phyloP scores from a whole-genome alignment of 1,140 invertebrate genomes.

The Ceratoteleas bidentatus region DNA sequence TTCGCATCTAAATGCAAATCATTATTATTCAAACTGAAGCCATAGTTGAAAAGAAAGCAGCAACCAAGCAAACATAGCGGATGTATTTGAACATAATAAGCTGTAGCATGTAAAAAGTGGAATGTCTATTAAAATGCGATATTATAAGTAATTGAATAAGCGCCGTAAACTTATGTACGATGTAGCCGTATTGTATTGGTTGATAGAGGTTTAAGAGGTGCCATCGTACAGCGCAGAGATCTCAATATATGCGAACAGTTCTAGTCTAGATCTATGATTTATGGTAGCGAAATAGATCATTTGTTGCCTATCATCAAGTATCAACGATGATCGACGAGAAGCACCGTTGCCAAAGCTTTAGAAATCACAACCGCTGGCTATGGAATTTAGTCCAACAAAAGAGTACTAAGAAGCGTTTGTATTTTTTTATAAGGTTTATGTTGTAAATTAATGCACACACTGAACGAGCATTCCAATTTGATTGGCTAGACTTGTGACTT shows the following conservation, averaged over 20 bases:
- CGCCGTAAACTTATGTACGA: conserved; percentile 65
- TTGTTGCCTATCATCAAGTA: conserved; percentile 64
- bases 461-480: conserved; percentile 56
- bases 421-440: conserved; percentile 69
- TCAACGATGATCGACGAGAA: conserved; percentile 39
- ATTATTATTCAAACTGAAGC: conserved; percentile 52
- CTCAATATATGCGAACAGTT: conserved; percentile 69
- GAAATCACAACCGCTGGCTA: conserved; percentile 43
- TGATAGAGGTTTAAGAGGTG: conserved; percentile 67
- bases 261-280: conserved; percentile 70
- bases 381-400: conserved; percentile 47
- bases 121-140: conserved; percentile 65
- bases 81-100: conserved; percentile 63
- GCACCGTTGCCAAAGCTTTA: conserved; percentile 63
- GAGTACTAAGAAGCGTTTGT: conserved; percentile 60
- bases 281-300: conserved; percentile 60
- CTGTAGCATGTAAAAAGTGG: conserved; percentile 69
- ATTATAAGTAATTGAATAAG: conserved; percentile 68
- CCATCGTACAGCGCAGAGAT: conserved; percentile 67
- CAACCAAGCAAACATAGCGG: conserved; percentile 43
- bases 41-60: conserved; percentile 44
- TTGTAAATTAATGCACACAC: conserved; percentile 63
- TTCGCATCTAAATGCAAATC: conserved; percentile 61
- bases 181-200: conserved; percentile 68
- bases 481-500: conserved; percentile 38